Base-by-base conservation (phyloP, 2,113 vertebrate species). In the Coturnix japonica region DNA sequence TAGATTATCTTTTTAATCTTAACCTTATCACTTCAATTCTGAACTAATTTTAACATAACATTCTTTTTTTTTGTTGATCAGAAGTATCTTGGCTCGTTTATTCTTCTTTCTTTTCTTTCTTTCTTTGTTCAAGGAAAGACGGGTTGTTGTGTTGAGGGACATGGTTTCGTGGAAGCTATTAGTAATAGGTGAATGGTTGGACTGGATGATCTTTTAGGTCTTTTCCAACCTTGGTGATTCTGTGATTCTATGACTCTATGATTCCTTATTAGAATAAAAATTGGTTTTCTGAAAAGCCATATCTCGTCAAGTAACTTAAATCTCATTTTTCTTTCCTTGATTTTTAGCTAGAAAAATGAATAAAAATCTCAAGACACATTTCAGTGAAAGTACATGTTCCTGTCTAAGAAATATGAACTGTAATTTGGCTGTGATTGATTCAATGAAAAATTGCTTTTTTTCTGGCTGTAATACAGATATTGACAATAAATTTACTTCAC, bases 301-400 rank as follows among this genome's bases (percentile, higher is more conserved):
- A 49, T 6, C 13, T 88, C 84, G 65, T 37, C 39, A 73, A 94
- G 49, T 57, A n/a, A 67, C 49, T 64, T 20, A 11, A 78, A 60
- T 39, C n/a, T 71, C 57, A 59, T 77, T 69, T n/a, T 72, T 56
- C 43, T 61, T 81, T 57, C 41, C 78, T 75, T 81, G 13, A 67
- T 83, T 95, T 86, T 76, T 75, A 37, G 21, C 19, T 78, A 93
- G 85, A 81, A 77, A 91, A 94, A 81, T 71, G 23, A 83, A 56
- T 3, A 74, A 89, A 80, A 67, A 5, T 31, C 7, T 91, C n/a
- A 81, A 71, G 57, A 77, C 44, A 41, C 8, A 60, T 74, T 91
- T 94, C 47, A 83, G 10, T 30, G 30, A 94, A 43, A 74, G 73
- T 71, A 81, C 47, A 57, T 64, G 28, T 44, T 77, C 35, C 35